Evolutionary conservation across 2,888 invertebrate species (phyloP).

Genomic region (Dermolepida albohirtum): DNA sequence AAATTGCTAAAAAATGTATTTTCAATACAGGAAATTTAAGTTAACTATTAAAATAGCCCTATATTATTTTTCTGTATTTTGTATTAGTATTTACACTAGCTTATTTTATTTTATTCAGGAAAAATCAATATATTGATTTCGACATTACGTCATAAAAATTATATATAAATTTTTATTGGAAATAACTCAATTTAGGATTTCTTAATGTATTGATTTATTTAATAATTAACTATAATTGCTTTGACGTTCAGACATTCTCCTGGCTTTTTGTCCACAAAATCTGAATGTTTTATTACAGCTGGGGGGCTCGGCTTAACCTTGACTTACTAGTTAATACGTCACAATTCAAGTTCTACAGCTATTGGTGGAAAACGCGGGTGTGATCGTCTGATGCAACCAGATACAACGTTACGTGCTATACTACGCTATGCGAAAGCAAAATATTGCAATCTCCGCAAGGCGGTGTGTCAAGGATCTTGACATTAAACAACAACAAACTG

Average conservation of each 20-base stretch:
- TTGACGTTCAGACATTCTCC: not conserved
- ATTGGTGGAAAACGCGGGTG: slow-evolving; percentile 39
- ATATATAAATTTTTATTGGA: too few species aligned
- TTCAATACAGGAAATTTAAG: too few species aligned
- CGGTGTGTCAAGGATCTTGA: slow-evolving; percentile 35
- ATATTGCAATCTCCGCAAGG: slow-evolving; percentile 28
- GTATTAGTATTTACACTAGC: too few species aligned
- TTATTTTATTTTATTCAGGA: too few species aligned
- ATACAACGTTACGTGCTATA: slow-evolving; percentile 10
- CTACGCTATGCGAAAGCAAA: slow-evolving; percentile 23
- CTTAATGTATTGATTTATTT: slow-evolving; percentile 6
- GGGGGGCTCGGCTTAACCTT: slow-evolving; percentile 35
- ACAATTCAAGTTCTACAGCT: not conserved
- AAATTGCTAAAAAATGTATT: too few species aligned
- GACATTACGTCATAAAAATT: too few species aligned
- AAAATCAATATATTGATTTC: too few species aligned
- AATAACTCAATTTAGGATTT: too few species aligned
- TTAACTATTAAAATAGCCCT: too few species aligned
- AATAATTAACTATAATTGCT: not conserved
- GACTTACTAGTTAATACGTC: slow-evolving; percentile 29
- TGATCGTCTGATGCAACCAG: slow-evolving; percentile 36
- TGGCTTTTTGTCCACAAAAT: slow-evolving; percentile 9
- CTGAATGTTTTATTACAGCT: slow-evolving; percentile 21
- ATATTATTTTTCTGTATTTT: too few species aligned
- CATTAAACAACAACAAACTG: slow-evolving; percentile 18